phyloP scores from a whole-genome alignment of 2,113 vertebrate species.

The Tringa solitaria region DNA sequence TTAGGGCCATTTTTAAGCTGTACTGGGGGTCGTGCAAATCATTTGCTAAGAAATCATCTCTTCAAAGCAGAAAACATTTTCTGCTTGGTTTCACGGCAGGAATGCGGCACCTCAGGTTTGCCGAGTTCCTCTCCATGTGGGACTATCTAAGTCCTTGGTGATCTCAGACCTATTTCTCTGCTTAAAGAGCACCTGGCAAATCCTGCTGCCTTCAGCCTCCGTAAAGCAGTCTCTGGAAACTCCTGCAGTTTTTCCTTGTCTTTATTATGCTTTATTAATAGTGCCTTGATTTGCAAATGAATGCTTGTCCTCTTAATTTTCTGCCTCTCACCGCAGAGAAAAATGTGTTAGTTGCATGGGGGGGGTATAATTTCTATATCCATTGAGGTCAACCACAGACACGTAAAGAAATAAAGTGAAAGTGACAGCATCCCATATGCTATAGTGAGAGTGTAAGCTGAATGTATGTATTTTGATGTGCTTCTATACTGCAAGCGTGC shows the following conservation, averaged over 20 bases:
- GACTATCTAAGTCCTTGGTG: not conserved
- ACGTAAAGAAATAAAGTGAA: not conserved
- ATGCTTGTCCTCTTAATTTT: not conserved
- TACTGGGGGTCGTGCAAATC: not conserved
- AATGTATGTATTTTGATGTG: not conserved
- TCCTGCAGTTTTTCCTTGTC: not conserved
- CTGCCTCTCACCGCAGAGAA: not conserved
- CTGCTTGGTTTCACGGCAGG: not conserved
- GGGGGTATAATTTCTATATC: not conserved
- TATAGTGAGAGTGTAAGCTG: not conserved
- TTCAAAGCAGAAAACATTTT: slow-evolving; percentile 11
- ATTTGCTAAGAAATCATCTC: not conserved
- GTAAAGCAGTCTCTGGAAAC: not conserved
- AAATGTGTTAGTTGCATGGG: not conserved
- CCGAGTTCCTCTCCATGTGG: not conserved
- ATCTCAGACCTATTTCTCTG: not conserved
- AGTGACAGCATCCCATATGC: not conserved
- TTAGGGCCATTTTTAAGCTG: not conserved
- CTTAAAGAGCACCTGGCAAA: not conserved
- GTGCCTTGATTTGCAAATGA: not conserved
- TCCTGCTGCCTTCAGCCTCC: not conserved
- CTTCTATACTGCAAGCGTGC: not conserved
- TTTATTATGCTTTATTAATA: not conserved
- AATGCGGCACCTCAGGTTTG: slow-evolving; percentile 39
- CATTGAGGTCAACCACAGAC: not conserved